A percentile compares a stretch with the other conserved stretches of the same genome.
These are phyloP conservation scores for Anguilla japonica DNA, from an alignment of 2,113 vertebrate genomes.

Conservation along the genomic window DNA sequence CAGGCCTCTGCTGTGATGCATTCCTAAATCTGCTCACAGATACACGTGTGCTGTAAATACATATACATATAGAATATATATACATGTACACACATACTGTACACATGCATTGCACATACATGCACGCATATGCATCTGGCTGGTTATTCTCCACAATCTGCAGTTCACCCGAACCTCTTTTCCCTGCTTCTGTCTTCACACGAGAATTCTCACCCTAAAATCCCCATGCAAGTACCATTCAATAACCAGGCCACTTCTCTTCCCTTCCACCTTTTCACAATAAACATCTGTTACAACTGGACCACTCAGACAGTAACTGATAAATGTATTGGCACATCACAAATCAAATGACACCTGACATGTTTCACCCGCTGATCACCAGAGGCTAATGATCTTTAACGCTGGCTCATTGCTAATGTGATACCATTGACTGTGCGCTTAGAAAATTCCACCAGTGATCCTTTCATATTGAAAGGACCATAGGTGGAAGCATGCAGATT, in stretches of 20 bases:
- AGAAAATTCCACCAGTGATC: neutral
- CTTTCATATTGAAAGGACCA: neutral
- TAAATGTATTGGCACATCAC: neutral
- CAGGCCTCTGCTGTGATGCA: neutral
- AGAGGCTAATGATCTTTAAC: neutral
- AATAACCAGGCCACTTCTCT: neutral
- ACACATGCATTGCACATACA: conserved; percentile 43
- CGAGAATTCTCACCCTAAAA: neutral
- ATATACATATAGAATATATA: too few species aligned
- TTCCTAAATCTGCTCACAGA: neutral
- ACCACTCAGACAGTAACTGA: neutral
- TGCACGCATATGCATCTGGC: conserved; percentile 34
- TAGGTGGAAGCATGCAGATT: too few species aligned
- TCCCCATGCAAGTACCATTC: neutral
- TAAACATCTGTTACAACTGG: neutral
- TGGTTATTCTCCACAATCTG: neutral
- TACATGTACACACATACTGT: neutral
- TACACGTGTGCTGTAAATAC: neutral
- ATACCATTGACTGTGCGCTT: neutral
- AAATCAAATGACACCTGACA: neutral
- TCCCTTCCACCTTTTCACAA: neutral
- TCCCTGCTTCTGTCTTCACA: too few species aligned
- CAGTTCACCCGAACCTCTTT: neutral
- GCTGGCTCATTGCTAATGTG: too few species aligned
- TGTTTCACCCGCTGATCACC: neutral